Conservation (phyloP, 2,113 vertebrate species). For the Danionella cerebrum region DNA sequence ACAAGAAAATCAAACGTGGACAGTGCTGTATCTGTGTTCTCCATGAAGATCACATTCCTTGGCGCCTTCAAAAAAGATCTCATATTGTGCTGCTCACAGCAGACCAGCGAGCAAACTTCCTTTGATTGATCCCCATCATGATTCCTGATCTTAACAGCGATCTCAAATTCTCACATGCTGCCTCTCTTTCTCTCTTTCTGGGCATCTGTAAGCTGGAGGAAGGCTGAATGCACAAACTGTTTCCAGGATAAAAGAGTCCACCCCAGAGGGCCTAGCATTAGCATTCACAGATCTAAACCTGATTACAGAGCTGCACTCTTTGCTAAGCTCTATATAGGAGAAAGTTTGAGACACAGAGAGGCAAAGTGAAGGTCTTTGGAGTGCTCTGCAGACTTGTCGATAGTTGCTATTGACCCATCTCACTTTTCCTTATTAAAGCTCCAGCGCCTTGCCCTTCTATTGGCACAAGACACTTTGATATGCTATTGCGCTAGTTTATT, state of each 20-base stretch:
- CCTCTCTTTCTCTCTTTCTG: no score
- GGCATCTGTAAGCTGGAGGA: neutral
- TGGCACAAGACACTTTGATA: constrained; percentile 51
- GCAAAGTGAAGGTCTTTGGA: constrained; percentile 31
- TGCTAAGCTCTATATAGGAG: constrained; percentile 16
- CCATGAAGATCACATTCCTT: constrained; percentile 1
- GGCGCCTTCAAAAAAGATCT: neutral
- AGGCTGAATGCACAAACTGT: constrained; percentile 4
- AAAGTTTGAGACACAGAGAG: neutral
- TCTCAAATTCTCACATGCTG: constrained; percentile 29
- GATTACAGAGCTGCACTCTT: constrained; percentile 36
- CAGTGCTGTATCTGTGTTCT: neutral
- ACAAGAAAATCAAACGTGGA: neutral
- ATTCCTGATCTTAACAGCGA: constrained; percentile 32
- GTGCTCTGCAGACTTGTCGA: constrained; percentile 51
- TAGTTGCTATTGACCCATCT: constrained; percentile 59
- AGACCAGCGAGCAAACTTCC: constrained; percentile 21
- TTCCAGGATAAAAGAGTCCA: constrained; percentile 46
- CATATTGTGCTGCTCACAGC: constrained; percentile 27
- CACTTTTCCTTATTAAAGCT: constrained; percentile 57
- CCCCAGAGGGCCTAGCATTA: constrained; percentile 48
- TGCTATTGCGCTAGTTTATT: constrained; percentile 47
- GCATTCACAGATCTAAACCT: constrained; percentile 49
- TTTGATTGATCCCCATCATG: constrained; percentile 39
- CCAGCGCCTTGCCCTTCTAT: constrained; percentile 50